Percentiles rank a stretch among this genome's conserved stretches.
Evolutionary conservation across 2,113 vertebrate genomes (phyloP).

Genomic region (Haplochromis vanheusdeni): DNA sequence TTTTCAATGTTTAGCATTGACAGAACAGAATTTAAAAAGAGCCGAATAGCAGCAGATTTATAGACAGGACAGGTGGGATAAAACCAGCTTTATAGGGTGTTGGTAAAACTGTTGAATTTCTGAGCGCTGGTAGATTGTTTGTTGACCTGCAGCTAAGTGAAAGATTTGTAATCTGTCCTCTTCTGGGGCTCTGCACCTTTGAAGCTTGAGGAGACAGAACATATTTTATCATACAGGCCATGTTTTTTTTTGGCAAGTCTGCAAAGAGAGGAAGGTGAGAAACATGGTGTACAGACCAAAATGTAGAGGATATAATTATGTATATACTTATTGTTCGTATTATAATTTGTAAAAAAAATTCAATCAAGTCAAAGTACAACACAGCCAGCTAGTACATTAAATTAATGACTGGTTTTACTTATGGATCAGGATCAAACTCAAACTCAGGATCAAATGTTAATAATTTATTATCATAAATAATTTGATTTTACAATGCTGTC

Average conservation of each 20-base stretch:
- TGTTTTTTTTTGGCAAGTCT: not conserved
- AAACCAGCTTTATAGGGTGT: not conserved
- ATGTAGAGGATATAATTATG: not conserved
- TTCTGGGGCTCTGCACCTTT: not conserved
- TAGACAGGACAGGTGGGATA: not conserved
- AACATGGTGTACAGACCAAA: not conserved
- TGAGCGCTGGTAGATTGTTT: slow-evolving; percentile 10
- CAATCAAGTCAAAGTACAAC: not conserved
- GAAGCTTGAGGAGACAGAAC: slow-evolving; percentile 1
- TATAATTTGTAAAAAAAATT: not conserved
- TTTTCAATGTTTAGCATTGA: not conserved
- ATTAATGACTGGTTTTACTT: not conserved
- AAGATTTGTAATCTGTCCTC: not conserved
- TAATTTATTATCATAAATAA: not conserved
- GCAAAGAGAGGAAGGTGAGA: not conserved
- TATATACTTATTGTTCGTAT: not conserved
- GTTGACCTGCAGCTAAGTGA: slow-evolving; percentile 7
- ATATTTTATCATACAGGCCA: not conserved
- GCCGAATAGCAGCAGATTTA: not conserved
- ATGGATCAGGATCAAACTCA: not conserved
- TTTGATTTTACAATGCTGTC: not conserved
- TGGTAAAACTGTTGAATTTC: slow-evolving; percentile 15
- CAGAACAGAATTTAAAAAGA: not conserved
- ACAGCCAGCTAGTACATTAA: not conserved
- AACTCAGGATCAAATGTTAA: not conserved